These are phyloP conservation scores for Triops longicaudatus DNA, from an alignment of 1,140 invertebrate genomes.

Conservation along the genomic window DNA sequence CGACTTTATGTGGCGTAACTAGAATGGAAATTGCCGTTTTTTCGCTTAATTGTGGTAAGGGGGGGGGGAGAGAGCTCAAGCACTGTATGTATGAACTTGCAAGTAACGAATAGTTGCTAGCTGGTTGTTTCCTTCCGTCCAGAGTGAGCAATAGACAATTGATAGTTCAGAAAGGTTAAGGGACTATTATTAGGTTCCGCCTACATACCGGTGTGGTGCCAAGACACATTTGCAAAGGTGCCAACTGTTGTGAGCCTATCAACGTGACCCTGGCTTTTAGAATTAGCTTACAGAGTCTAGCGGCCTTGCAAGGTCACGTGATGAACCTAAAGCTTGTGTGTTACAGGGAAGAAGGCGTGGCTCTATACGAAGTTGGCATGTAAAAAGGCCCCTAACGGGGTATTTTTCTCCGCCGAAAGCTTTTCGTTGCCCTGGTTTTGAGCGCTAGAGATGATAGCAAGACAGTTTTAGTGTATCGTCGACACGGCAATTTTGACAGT, in stretches of 20 bases:
- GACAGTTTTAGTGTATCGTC: background rate
- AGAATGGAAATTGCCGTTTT: background rate
- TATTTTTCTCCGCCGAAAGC: background rate
- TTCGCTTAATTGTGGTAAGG: background rate
- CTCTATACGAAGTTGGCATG: background rate
- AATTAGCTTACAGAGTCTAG: background rate
- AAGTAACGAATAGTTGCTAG: no score
- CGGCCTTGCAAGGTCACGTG: conserved; percentile 9
- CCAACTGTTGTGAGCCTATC: background rate
- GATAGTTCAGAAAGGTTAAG: background rate
- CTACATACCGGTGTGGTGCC: background rate
- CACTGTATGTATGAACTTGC: background rate
- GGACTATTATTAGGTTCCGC: background rate
- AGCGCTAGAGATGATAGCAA: background rate
- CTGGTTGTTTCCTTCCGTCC: background rate
- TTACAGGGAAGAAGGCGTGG: background rate
- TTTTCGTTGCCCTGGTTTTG: background rate
- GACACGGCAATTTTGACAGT: background rate
- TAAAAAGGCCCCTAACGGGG: background rate
- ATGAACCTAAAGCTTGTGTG: background rate
- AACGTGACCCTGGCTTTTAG: background rate
- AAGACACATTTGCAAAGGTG: background rate
- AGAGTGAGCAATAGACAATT: background rate
- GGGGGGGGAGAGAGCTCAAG: background rate
- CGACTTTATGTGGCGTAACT: background rate